A percentile compares a stretch with the other conserved stretches of the same genome.
Evolutionary conservation across 1,140 invertebrate genomes (phyloP).

Genomic region (Metaphire vulgaris): DNA sequence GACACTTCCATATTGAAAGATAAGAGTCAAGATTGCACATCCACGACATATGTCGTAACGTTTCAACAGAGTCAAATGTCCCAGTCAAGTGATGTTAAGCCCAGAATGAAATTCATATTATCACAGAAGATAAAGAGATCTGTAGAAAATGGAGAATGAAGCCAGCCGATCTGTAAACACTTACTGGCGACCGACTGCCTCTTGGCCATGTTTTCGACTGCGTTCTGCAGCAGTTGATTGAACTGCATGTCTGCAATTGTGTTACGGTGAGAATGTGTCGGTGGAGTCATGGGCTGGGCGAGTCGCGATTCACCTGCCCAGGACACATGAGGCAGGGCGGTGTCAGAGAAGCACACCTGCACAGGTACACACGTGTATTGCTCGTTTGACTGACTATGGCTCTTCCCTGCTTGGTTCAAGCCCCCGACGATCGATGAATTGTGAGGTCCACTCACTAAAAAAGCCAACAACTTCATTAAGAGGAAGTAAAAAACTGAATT

Average conservation of each 20-base stretch:
- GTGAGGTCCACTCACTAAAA: background rate
- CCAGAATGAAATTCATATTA: no score
- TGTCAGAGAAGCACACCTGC: conserved; percentile 7
- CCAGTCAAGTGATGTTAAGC: no score
- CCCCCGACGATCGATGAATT: background rate
- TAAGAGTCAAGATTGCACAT: no score
- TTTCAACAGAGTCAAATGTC: no score
- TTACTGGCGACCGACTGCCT: no score
- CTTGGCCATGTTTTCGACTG: conserved; percentile 9
- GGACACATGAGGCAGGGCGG: background rate
- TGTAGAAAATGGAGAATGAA: no score
- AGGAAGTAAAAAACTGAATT: no score
- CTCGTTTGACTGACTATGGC: background rate
- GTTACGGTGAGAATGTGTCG: conserved; percentile 7
- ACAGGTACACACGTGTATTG: conserved; percentile 7
- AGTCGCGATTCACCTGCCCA: background rate
- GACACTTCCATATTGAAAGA: no score
- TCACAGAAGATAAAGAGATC: no score
- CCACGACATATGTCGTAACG: no score
- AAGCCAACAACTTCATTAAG: no score
- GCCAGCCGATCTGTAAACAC: no score
- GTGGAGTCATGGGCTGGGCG: background rate
- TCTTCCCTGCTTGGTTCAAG: background rate
- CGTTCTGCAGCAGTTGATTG: background rate
- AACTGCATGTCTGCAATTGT: background rate